phyloP scores from a whole-genome alignment of 2,113 vertebrate genomes.

The Mystacornis crossleyi region DNA sequence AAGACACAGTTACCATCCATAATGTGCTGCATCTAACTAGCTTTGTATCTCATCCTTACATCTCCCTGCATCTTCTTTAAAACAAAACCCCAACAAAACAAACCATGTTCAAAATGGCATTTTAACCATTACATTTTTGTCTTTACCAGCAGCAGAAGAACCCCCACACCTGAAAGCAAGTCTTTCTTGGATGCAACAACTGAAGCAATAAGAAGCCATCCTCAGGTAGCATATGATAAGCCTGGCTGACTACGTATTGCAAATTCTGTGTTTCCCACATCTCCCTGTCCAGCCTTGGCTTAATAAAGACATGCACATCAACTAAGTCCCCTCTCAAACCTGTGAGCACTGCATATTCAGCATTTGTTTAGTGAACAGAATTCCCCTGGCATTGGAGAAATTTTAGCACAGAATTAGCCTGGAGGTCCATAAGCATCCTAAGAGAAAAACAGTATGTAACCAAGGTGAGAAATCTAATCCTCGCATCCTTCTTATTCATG shows the following conservation, averaged over 20 bases:
- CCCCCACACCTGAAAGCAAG: neutral
- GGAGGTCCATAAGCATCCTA: neutral
- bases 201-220: neutral
- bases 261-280: neutral
- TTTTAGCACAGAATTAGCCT: neutral
- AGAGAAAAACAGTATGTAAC: neutral
- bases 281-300: neutral
- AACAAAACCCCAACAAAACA: neutral
- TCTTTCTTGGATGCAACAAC: neutral
- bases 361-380: neutral
- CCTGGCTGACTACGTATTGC: neutral
- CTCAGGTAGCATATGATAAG: neutral
- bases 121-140: neutral
- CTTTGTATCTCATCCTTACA: neutral
- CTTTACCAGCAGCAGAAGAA: neutral
- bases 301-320: neutral
- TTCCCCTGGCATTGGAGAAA: neutral
- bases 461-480: neutral
- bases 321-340: neutral
- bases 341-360: neutral
- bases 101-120: neutral
- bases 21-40: neutral
- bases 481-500: neutral
- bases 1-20: rapidly evolving
- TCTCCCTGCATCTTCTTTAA: neutral